Percentiles rank a stretch among this genome's conserved stretches.
Conservation (phyloP, 2,888 invertebrate genomes). For the Pyrrhia umbra region DNA sequence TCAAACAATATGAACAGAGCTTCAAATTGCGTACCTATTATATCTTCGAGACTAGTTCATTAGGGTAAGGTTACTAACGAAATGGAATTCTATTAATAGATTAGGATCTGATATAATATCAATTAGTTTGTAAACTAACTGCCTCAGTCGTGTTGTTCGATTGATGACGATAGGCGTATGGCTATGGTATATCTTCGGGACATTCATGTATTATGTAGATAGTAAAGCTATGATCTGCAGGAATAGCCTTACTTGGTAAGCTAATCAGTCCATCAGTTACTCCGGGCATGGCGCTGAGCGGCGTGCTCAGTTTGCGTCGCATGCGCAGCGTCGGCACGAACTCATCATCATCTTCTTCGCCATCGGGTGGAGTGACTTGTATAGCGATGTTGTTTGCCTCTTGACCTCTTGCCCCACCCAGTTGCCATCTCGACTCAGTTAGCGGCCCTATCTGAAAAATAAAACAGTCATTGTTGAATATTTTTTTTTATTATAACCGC, state of each 20-base stretch:
- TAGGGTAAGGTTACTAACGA: not conserved
- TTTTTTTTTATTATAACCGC: constrained; percentile 1
- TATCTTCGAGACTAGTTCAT: not conserved
- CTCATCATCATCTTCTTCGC: constrained; percentile 84
- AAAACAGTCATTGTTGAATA: not conserved
- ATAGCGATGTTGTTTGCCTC: constrained; percentile 83
- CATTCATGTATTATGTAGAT: not conserved
- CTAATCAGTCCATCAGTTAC: constrained; percentile 73
- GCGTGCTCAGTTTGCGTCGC: constrained; percentile 85
- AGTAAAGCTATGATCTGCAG: not conserved
- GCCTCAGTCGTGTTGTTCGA: not conserved
- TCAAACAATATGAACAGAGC: not conserved
- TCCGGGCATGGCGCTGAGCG: constrained; percentile 78
- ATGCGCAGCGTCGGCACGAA: constrained; percentile 77
- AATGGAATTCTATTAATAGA: not conserved
- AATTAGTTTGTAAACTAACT: not conserved
- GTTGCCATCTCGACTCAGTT: constrained; percentile 80
- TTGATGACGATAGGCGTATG: not conserved
- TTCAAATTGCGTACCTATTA: not conserved
- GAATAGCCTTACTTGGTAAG: constrained; percentile 66
- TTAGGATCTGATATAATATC: not conserved
- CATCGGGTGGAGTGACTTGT: constrained; percentile 87
- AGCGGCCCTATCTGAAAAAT: constrained; percentile 83
- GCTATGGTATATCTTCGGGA: not conserved
- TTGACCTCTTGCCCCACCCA: constrained; percentile 69